phyloP scores from a whole-genome alignment of 2,113 vertebrate genomes.

The Rhabdomys dilectus region DNA sequence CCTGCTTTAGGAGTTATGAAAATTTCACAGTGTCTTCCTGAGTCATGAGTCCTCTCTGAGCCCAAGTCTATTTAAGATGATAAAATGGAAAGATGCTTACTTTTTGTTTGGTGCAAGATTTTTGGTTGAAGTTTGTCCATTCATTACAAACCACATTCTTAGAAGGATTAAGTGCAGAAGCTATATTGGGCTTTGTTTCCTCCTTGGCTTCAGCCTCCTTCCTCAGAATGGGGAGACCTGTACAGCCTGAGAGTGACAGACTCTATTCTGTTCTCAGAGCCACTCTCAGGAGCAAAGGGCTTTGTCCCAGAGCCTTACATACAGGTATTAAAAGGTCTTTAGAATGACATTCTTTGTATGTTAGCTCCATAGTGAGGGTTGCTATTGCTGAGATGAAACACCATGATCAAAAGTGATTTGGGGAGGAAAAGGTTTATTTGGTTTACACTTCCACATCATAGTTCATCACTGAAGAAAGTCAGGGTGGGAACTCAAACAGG shows the following conservation, averaged over 20 bases:
- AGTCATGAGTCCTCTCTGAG: slow-evolving; percentile 1
- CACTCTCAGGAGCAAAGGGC: background rate
- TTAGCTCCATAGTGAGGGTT: background rate
- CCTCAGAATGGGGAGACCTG: background rate
- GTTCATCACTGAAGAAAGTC: background rate
- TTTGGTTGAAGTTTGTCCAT: background rate
- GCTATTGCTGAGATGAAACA: background rate
- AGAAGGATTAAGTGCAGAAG: background rate
- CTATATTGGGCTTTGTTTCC: background rate
- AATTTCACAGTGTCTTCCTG: background rate
- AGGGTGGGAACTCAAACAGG: background rate
- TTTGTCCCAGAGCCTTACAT: background rate
- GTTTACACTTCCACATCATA: background rate
- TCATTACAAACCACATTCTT: background rate
- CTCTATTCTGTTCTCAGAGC: background rate
- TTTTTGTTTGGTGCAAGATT: background rate
- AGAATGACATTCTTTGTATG: background rate
- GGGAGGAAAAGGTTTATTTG: background rate
- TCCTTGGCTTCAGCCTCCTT: background rate
- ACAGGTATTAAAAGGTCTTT: background rate
- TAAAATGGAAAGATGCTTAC: background rate
- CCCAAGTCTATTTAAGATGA: background rate
- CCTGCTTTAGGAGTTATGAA: background rate
- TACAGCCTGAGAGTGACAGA: background rate
- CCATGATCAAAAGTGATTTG: background rate